These are phyloP conservation scores for Daubentonia madagascariensis DNA, from an alignment of 2,113 vertebrate species.

Conservation along the genomic window DNA sequence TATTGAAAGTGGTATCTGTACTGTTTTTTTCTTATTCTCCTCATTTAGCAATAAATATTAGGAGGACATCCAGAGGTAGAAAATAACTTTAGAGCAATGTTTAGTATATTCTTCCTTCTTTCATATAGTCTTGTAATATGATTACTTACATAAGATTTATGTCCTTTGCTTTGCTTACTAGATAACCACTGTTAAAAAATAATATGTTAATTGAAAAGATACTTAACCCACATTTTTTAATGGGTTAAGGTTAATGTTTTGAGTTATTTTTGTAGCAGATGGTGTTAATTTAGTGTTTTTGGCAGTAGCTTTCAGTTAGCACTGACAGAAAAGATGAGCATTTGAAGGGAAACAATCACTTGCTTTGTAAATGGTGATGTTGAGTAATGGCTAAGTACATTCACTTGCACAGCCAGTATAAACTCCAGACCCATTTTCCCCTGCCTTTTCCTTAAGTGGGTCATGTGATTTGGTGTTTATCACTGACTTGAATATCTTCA, in stretches of 20 bases:
- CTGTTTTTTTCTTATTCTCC: neutral
- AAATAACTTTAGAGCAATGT: neutral
- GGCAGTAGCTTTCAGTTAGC: slow-evolving; percentile 50
- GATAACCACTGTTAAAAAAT: slow-evolving; percentile 41
- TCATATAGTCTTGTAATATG: neutral
- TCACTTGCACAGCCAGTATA: slow-evolving; percentile 70
- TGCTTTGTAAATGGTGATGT: slow-evolving; percentile 72
- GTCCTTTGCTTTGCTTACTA: slow-evolving; percentile 37
- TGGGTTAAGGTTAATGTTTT: slow-evolving; percentile 19
- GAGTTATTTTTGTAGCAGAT: neutral
- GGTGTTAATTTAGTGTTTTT: slow-evolving; percentile 13
- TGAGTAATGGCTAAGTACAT: slow-evolving; percentile 69
- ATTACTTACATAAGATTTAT: neutral
- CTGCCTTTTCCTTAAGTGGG: slow-evolving; percentile 32
- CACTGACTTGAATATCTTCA: slow-evolving; percentile 47
- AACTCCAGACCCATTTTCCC: slow-evolving; percentile 49
- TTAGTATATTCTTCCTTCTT: neutral
- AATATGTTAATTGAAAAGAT: slow-evolving; percentile 19
- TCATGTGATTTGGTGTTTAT: slow-evolving; percentile 52
- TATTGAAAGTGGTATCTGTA: neutral
- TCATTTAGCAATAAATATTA: neutral
- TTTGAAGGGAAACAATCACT: slow-evolving; percentile 66
- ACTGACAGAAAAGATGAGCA: slow-evolving; percentile 51
- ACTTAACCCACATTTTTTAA: neutral
- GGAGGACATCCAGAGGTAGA: neutral